phyloP scores from a whole-genome alignment of 2,113 vertebrate species.

The Pteropus alecto region DNA sequence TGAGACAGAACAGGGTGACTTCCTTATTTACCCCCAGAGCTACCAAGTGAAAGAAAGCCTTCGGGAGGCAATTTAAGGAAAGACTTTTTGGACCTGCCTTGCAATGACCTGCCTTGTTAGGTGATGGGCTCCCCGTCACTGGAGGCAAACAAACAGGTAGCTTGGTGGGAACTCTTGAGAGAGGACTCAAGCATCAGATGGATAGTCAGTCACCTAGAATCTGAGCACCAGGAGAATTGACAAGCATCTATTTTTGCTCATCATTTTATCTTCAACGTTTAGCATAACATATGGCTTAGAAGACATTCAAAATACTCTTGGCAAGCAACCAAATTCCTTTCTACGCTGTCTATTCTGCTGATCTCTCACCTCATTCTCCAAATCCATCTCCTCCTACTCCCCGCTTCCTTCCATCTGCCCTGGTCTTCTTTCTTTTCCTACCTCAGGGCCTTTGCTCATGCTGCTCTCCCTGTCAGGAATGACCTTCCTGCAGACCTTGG shows the following conservation, averaged over 20 bases:
- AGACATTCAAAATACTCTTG: neutral
- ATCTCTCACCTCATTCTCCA: neutral
- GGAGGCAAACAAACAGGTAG: neutral
- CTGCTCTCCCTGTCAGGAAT: neutral
- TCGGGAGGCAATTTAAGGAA: neutral
- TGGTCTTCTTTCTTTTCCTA: neutral
- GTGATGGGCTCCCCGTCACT: neutral
- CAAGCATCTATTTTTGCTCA: neutral
- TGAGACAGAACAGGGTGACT: neutral
- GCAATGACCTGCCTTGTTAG: neutral
- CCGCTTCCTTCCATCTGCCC: neutral
- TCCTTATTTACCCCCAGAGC: neutral
- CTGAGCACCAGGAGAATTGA: neutral
- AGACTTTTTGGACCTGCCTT: neutral
- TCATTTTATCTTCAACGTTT: neutral
- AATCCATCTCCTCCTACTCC: neutral
- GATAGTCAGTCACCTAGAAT: neutral
- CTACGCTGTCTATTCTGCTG: neutral
- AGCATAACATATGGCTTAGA: neutral
- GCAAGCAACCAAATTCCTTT: neutral
- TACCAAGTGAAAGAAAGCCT: neutral
- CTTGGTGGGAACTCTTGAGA: neutral
- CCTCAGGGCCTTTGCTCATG: neutral
- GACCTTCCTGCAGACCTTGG: neutral
- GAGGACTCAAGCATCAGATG: neutral